Conservation (phyloP, 1,140 invertebrate species). For the Plutomurus gul region DNA sequence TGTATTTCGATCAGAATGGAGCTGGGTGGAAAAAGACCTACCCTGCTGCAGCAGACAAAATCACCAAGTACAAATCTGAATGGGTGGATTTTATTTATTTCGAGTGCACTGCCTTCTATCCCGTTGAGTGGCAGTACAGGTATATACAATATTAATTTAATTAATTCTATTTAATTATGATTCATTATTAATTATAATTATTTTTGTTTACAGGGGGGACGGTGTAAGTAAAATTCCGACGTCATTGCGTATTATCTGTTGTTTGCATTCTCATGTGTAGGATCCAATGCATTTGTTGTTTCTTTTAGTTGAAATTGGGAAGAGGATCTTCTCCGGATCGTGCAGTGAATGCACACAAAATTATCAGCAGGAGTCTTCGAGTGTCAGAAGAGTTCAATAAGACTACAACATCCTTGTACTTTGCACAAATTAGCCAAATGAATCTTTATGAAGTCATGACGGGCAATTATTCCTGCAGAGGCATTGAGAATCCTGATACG, state of each 20-base stretch:
- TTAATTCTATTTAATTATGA: too few relatives aligned
- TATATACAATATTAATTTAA: too few relatives aligned
- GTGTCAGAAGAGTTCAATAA: conserved; percentile 23
- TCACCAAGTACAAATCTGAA: conserved; percentile 8
- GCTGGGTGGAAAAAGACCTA: conserved; percentile 4
- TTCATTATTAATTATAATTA: too few relatives aligned
- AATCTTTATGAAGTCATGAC: conserved; percentile 34
- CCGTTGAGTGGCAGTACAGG: conserved; percentile 43
- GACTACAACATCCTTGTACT: conserved; percentile 11
- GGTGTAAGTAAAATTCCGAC: not conserved
- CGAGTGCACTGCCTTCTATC: conserved; percentile 37
- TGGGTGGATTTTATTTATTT: conserved; percentile 22
- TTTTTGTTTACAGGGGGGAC: conserved; percentile 31
- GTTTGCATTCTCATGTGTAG: not conserved
- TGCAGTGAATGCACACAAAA: conserved; percentile 27
- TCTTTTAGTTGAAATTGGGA: conserved; percentile 31
- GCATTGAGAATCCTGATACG: conserved; percentile 1
- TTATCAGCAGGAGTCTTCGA: conserved; percentile 6
- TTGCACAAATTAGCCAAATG: conserved; percentile 36
- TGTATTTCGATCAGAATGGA: conserved; percentile 3
- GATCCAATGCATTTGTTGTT: not conserved
- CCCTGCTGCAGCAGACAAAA: not conserved
- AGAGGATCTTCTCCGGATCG: conserved; percentile 16
- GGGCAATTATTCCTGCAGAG: conserved; percentile 36
- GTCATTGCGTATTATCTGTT: not conserved